Evolutionary conservation across 2,888 invertebrate genomes (phyloP).

Genomic region (Cepaea hortensis): DNA sequence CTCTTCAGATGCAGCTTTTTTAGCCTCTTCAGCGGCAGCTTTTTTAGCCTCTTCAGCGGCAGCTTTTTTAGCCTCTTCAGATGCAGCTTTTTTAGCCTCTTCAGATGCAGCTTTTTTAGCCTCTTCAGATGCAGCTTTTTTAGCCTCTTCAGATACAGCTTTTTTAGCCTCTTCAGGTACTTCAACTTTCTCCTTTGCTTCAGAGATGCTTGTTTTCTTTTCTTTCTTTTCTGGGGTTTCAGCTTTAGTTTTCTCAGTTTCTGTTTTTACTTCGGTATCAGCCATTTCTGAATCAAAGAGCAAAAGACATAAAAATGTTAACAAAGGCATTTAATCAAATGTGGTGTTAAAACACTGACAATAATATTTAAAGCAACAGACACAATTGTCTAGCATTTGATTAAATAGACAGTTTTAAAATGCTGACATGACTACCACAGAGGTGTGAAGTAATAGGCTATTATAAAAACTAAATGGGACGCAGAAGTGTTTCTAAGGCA

Average conservation of each 20-base stretch:
- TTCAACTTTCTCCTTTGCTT: constrained; percentile 9
- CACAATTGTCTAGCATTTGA: too few relatives aligned
- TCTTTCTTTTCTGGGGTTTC: constrained; percentile 16
- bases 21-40: constrained; percentile 12
- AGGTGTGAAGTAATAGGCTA: too few relatives aligned
- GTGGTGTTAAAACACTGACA: not conserved
- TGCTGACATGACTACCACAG: too few relatives aligned
- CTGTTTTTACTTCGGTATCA: constrained; percentile 22
- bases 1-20: not conserved
- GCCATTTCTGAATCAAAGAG: constrained; percentile 22
- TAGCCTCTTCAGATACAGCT: not conserved
- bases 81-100: not conserved
- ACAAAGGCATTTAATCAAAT: not conserved
- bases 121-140: constrained; percentile 3
- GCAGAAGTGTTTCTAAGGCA: too few relatives aligned
- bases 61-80: constrained; percentile 22
- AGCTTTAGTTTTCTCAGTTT: not conserved
- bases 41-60: not conserved
- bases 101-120: constrained; percentile 8
- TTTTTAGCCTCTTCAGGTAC: constrained; percentile 18
- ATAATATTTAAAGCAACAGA: not conserved
- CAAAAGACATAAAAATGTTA: not conserved
- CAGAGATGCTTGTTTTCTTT: not conserved
- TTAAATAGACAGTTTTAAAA: too few relatives aligned
- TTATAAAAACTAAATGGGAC: too few relatives aligned